Evolutionary conservation across 1,140 invertebrate species (phyloP).

Genomic region (Polyergus mexicanus): DNA sequence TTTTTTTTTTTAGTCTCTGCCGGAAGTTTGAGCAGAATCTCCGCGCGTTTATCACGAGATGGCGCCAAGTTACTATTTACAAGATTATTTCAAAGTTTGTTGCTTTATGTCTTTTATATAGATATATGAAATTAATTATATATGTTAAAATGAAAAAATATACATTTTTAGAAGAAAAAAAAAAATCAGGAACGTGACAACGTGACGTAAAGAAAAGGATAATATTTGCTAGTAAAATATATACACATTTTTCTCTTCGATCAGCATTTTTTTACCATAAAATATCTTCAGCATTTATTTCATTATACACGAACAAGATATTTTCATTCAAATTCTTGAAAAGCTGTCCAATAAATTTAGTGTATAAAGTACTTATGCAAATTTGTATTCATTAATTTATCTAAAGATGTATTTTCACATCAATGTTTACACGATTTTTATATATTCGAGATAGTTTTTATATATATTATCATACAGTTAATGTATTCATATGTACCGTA

Average conservation of each 20-base stretch:
- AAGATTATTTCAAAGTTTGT: conserved; percentile 38
- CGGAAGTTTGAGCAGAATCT: conserved; percentile 69
- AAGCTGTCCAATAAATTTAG: neutral
- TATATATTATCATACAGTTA: neutral
- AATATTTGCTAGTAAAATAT: conserved; percentile 7
- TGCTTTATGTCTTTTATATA: neutral
- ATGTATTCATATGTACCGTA: neutral
- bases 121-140: neutral
- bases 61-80: conserved; percentile 72
- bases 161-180: neutral
- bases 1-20: conserved; percentile 73
- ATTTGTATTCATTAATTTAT: neutral
- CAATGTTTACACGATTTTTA: neutral
- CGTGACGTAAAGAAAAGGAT: neutral
- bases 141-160: neutral
- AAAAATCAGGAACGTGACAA: neutral
- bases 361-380: neutral
- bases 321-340: neutral
- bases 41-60: conserved; percentile 71
- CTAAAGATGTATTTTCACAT: neutral
- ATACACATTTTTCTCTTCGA: neutral
- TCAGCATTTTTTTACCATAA: neutral
- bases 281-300: neutral
- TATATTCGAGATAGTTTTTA: neutral
- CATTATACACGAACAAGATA: neutral